A percentile compares a stretch with the other conserved stretches of the same genome.
Conservation (phyloP, 2,113 vertebrate species). For the Mohoua ochrocephala region DNA sequence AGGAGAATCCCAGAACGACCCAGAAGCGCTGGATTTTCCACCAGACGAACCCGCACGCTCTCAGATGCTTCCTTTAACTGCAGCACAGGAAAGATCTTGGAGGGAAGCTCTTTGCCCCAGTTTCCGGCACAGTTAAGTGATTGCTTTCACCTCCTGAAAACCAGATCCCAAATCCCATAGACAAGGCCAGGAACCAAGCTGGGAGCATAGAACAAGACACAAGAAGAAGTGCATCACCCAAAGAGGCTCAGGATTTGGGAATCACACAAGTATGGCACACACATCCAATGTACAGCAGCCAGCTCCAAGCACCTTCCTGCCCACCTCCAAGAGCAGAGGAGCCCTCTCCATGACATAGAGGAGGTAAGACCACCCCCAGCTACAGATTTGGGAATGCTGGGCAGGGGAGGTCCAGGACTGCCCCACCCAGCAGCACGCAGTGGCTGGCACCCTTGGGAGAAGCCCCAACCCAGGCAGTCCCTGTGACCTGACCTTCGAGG, state of each 20-base stretch:
- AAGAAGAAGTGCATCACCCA: not conserved
- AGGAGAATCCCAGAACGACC: not conserved
- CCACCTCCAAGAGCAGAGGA: not conserved
- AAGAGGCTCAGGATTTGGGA: not conserved
- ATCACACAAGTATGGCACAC: not conserved
- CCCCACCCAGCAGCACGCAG: not conserved
- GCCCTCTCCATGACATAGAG: not conserved
- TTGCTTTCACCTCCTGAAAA: not conserved
- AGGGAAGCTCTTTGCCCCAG: not conserved
- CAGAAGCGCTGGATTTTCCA: not conserved
- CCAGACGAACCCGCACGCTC: rapidly evolving
- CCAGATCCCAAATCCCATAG: not conserved
- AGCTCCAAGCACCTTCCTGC: not conserved
- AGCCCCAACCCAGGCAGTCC: not conserved
- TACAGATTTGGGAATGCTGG: not conserved
- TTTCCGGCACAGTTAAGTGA: not conserved
- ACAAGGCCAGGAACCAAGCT: not conserved
- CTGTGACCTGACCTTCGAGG: not conserved
- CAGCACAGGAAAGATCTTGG: rapidly evolving
- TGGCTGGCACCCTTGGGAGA: not conserved
- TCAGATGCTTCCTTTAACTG: rapidly evolving
- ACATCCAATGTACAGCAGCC: rapidly evolving
- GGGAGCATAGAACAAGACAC: not conserved
- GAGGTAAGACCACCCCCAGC: not conserved
- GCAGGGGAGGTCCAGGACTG: not conserved